Percentiles rank a stretch among this genome's conserved stretches.
These are phyloP conservation scores for Diplolepis rosae DNA, from an alignment of 2,888 invertebrate species.

Conservation along the genomic window DNA sequence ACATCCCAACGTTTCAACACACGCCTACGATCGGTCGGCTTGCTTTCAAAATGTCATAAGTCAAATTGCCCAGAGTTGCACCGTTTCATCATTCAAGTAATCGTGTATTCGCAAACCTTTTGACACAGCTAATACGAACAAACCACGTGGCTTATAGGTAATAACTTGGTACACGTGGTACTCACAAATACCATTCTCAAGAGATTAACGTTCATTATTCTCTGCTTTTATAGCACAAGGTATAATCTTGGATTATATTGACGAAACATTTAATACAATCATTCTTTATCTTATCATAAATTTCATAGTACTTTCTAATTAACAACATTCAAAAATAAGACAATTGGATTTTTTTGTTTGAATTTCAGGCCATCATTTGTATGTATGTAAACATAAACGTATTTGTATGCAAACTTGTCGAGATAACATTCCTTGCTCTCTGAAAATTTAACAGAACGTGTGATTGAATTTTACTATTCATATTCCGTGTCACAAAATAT, in stretches of 20 bases:
- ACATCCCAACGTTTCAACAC: conserved; percentile 71
- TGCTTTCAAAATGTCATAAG: conserved; percentile 66
- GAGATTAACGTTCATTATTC: conserved; percentile 2
- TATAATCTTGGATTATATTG: background rate
- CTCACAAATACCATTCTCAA: conserved; percentile 15
- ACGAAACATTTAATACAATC: background rate
- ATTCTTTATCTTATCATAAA: background rate
- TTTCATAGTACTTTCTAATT: too few species aligned
- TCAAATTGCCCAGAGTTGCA: conserved; percentile 60
- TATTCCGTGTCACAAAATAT: too few species aligned
- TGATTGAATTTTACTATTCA: too few species aligned
- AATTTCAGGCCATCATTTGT: too few species aligned
- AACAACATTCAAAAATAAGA: too few species aligned
- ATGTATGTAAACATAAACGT: too few species aligned
- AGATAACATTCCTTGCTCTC: too few species aligned
- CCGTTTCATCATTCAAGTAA: conserved; percentile 44
- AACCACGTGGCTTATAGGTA: background rate
- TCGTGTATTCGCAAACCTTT: conserved; percentile 13
- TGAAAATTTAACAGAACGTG: too few species aligned
- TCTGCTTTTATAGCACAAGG: background rate
- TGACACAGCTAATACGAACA: conserved; percentile 15
- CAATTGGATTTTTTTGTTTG: too few species aligned
- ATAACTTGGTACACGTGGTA: conserved; percentile 5
- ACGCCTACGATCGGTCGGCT: conserved; percentile 68
- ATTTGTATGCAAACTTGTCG: too few species aligned